Conservation (phyloP, 2,888 invertebrate species). For the Philereme vetulata region DNA sequence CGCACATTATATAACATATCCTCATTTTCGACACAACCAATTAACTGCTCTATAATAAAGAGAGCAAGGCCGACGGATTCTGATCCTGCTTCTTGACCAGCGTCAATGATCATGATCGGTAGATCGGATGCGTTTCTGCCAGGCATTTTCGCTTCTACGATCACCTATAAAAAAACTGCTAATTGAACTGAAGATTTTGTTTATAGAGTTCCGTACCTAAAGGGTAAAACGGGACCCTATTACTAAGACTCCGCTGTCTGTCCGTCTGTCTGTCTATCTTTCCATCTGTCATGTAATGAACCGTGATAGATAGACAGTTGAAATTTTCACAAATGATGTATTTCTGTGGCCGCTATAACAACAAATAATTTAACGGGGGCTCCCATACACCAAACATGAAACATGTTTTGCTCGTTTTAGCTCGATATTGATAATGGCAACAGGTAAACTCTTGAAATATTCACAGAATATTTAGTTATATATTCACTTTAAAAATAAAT, state of each 20-base stretch:
- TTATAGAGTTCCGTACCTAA: not conserved
- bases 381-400: no score
- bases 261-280: no score
- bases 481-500: no score
- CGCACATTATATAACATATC: constrained; percentile 55
- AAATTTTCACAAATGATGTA: not conserved
- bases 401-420: no score
- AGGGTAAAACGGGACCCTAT: not conserved
- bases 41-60: constrained; percentile 63
- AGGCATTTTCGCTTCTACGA: constrained; percentile 10
- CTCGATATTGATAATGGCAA: no score
- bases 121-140: constrained; percentile 3
- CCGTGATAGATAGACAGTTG: no score
- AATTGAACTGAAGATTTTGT: not conserved
- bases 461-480: no score
- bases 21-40: constrained; percentile 62
- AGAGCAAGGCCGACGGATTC: constrained; percentile 61
- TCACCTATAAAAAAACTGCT: constrained; percentile 12
- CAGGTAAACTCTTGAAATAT: no score
- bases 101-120: constrained; percentile 67
- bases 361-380: not conserved
- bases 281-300: no score
- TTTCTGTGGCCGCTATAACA: not conserved
- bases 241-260: no score
- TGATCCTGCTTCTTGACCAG: constrained; percentile 64